Percentiles rank a stretch among this genome's conserved stretches.
Evolutionary conservation across 2,888 invertebrate species (phyloP).

Genomic region (Drosophila mulleri): DNA sequence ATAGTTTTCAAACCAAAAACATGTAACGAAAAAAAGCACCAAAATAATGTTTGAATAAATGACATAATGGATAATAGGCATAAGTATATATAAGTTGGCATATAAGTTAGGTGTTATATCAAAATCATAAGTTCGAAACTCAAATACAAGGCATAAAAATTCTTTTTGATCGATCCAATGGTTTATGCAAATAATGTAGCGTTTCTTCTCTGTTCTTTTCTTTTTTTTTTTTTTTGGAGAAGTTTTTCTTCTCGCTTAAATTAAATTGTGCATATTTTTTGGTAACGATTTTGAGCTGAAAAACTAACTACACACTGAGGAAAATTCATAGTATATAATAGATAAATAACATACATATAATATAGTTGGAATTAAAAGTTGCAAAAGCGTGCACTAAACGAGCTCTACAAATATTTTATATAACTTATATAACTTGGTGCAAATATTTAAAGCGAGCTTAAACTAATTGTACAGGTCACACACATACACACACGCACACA

Average conservation of each 20-base stretch:
- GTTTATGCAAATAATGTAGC: conserved; percentile 84
- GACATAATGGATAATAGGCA: conserved; percentile 55
- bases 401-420: not conserved
- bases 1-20: conserved; percentile 65
- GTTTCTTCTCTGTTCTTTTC: conserved; percentile 47
- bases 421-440: not conserved
- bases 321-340: conserved; percentile 1
- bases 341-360: not conserved
- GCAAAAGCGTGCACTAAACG: conserved; percentile 7
- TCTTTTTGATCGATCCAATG: conserved; percentile 76
- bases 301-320: conserved; percentile 41
- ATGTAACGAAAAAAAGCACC: conserved; percentile 81
- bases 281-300: conserved; percentile 79
- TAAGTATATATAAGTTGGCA: conserved; percentile 31
- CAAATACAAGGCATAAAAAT: conserved; percentile 55
- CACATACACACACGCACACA: conserved; percentile 19
- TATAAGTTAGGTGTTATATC: conserved; percentile 28
- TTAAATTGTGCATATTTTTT: conserved; percentile 82
- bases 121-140: conserved; percentile 43
- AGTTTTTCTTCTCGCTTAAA: conserved; percentile 45
- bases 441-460: conserved; percentile 15
- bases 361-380: not conserved
- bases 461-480: conserved; percentile 17
- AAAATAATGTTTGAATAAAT: conserved; percentile 51
- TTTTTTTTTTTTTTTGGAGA: conserved; percentile 40